Base-by-base conservation (phyloP, 2,888 invertebrate genomes). In the Nephrotoma flavescens region DNA sequence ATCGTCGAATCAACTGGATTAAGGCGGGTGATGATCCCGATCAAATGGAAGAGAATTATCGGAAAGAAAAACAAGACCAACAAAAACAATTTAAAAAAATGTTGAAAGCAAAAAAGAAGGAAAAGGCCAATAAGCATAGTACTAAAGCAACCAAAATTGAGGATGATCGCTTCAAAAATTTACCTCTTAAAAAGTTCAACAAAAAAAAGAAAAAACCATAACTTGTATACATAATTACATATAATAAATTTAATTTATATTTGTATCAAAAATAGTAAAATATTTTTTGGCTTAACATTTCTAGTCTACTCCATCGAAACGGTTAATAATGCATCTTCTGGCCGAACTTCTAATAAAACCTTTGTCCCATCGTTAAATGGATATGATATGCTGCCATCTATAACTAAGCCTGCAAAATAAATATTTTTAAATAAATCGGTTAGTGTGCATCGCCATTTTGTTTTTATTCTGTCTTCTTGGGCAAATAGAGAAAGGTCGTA, bases 371-470 rank as follows among this genome's bases (percentile, higher is more conserved):
- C 97, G 91, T 98, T 99, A 92, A 99, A 99, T 0, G 95, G 95
- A 90, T 97, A 97, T 0, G 97, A 97, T 15, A 98, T 95, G 88
- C 98, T 97, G 42, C 99, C 99, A 91, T 99, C 99, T 41, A 99
- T 95, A 0, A 99, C 99, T 19, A 99, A 92, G 90, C 96, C 96
- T 94, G 88, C 4, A 87, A 89, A 84, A 15, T 5, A 42, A 84
- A 84, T 42, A 31, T 42, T 71, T 71, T 31, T 7, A 71, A 31
- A 31, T 19, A 9, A 19, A 71, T 19, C 71, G 3, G 71, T 71
- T 71, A 71, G 71, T 9, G 2, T 31, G 31, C 9, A 5, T 4
- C 9, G 6, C 71, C 71, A 71, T 31, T 71, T 71, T 71, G 31
- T 71, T 71, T 71, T 71, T 4, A 19, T 71, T 31, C 71, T 31